These are phyloP conservation scores for Nephrotoma appendiculata DNA, from an alignment of 2,888 invertebrate species.

Conservation along the genomic window DNA sequence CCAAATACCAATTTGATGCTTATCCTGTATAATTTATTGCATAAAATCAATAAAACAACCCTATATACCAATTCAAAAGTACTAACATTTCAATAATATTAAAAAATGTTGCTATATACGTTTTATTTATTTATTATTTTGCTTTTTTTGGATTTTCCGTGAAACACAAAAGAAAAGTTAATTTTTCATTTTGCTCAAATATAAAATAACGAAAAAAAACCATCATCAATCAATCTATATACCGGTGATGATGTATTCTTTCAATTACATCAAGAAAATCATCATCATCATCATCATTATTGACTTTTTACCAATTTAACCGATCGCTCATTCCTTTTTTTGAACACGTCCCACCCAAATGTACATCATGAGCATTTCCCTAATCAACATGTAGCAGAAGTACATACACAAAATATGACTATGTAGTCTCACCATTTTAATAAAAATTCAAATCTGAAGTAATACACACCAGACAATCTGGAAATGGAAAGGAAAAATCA, in stretches of 20 bases:
- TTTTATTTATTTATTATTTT: background rate
- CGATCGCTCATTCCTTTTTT: background rate
- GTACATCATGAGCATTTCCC: background rate
- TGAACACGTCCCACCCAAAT: background rate
- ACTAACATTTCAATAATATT: background rate
- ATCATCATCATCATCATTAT: background rate
- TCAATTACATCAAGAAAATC: background rate
- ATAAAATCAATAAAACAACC: background rate
- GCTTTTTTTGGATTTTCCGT: background rate
- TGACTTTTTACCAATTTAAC: background rate
- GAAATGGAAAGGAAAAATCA: background rate
- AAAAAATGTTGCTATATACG: background rate
- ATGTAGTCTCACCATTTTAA: background rate
- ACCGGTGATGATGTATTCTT: background rate
- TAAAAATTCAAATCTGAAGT: background rate
- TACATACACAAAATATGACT: background rate
- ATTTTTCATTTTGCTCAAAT: background rate
- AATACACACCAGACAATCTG: background rate
- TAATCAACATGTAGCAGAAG: background rate
- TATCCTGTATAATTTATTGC: background rate
- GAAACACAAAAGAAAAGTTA: background rate
- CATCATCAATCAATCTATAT: background rate
- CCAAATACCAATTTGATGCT: background rate
- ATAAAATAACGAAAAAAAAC: background rate
- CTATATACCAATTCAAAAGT: background rate